Conservation (phyloP, 64 coral and sea anemone species). For the Actinia tenebrosa region DNA sequence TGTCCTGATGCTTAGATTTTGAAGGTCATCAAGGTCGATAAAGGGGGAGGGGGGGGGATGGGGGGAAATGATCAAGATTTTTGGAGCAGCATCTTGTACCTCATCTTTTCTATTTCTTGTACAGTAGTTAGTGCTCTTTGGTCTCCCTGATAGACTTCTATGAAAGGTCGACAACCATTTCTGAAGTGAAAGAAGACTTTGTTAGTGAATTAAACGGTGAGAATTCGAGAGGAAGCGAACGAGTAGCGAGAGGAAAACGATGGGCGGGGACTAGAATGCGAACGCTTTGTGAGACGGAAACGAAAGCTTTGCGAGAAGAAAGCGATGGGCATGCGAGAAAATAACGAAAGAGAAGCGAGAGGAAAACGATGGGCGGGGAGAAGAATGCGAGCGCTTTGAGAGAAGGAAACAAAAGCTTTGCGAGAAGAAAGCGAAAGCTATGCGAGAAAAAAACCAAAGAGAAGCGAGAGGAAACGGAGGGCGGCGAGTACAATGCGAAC, state of each 20-base stretch:
- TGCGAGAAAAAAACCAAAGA: neutral
- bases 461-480: neutral
- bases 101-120: slow-evolving; percentile 96
- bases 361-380: neutral
- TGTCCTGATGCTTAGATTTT: neutral
- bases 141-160: slow-evolving; percentile 92
- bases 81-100: slow-evolving; percentile 18
- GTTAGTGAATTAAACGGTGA: too few relatives aligned
- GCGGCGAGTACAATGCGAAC: too few relatives aligned
- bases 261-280: neutral
- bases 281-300: neutral
- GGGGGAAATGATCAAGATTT: neutral
- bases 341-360: neutral
- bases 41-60: too few relatives aligned
- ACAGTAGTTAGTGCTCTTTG: slow-evolving; percentile 84
- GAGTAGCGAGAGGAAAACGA: too few relatives aligned
- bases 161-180: slow-evolving; percentile 94
- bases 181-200: slow-evolving; percentile 13
- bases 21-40: too few relatives aligned
- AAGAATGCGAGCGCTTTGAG: neutral
- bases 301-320: neutral
- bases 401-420: neutral
- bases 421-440: neutral
- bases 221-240: too few relatives aligned
- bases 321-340: neutral